Evolutionary conservation across 1,140 invertebrate genomes (phyloP).

Genomic region (Littorina saxatilis): DNA sequence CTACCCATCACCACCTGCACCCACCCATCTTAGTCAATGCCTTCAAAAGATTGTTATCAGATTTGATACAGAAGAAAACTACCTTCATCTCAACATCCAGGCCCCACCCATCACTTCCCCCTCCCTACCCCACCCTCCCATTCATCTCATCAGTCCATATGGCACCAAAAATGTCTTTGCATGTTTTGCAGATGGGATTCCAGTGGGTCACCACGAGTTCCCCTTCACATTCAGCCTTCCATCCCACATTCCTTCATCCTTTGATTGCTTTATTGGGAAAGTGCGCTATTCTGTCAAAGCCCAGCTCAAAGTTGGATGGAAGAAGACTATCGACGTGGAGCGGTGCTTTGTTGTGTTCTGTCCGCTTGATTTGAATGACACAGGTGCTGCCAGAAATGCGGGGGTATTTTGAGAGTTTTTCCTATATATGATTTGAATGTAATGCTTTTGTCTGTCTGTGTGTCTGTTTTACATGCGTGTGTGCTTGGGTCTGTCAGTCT

Average conservation of each 20-base stretch:
- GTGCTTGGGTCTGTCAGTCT: slow-evolving; percentile 16
- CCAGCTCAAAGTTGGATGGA: neutral
- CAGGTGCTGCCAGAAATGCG: neutral
- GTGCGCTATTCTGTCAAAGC: neutral
- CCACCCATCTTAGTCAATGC: too few relatives aligned
- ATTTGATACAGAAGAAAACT: too few relatives aligned
- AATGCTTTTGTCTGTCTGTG: neutral
- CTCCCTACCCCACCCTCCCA: neutral
- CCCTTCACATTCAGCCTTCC: neutral
- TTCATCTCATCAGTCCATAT: neutral
- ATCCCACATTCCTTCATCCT: neutral
- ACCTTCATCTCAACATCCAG: neutral
- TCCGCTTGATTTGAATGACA: neutral
- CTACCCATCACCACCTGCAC: too few relatives aligned
- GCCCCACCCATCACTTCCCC: neutral
- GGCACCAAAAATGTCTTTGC: neutral
- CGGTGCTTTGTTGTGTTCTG: neutral
- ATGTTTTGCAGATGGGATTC: too few relatives aligned
- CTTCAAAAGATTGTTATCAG: too few relatives aligned
- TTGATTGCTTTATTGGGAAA: neutral
- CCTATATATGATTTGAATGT: neutral
- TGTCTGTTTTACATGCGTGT: neutral
- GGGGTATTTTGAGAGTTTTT: neutral
- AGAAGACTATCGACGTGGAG: neutral
- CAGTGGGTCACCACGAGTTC: neutral